Evolutionary conservation across 2,113 vertebrate genomes (phyloP).

Genomic region (Cinclus mexicanus): DNA sequence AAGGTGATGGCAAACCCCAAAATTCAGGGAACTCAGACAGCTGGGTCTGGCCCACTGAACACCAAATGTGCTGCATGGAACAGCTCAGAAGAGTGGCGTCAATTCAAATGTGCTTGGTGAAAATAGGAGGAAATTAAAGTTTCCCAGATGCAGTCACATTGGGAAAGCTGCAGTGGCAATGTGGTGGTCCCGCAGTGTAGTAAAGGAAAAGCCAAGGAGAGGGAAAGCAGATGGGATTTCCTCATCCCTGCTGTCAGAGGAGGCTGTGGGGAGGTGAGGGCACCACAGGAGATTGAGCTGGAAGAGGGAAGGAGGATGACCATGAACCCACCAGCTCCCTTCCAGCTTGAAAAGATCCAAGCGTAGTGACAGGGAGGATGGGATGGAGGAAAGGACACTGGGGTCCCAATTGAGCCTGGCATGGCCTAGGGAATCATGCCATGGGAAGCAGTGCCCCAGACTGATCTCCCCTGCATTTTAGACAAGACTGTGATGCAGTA

Average conservation of each 20-base stretch:
- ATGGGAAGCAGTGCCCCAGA: background rate
- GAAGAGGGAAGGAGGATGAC: background rate
- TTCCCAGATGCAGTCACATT: background rate
- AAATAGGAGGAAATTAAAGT: background rate
- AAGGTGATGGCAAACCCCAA: background rate
- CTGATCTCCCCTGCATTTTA: background rate
- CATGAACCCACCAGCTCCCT: background rate
- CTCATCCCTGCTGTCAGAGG: background rate
- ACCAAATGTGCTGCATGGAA: background rate
- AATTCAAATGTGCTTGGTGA: no score
- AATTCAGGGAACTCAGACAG: background rate
- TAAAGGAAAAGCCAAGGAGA: background rate
- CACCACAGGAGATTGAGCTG: background rate
- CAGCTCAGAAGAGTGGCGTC: accelerated
- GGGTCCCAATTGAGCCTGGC: background rate
- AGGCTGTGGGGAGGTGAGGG: background rate
- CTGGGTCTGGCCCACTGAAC: accelerated
- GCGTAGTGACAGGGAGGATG: accelerated
- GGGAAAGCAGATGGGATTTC: background rate
- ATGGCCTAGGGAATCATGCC: accelerated
- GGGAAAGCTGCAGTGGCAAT: background rate
- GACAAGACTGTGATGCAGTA: background rate
- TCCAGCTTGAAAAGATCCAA: background rate
- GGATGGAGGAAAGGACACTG: accelerated
- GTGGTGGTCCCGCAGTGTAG: accelerated